Base-by-base conservation (phyloP, 2,797 vertebrate species). In the Falco biarmicus region DNA sequence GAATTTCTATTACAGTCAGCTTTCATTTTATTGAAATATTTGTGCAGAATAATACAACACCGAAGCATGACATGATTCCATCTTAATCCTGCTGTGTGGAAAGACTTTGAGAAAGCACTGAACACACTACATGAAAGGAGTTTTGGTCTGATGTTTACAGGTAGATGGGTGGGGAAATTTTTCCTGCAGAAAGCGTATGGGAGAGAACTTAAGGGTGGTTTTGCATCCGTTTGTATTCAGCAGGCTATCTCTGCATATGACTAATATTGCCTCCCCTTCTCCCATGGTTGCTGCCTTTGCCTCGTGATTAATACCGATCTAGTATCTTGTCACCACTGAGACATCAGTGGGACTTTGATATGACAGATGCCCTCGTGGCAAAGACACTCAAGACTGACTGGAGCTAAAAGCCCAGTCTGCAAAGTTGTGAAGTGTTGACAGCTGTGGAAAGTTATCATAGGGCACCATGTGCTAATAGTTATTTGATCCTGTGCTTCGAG, bases 1-100 rank as follows among this genome's bases (percentile, higher is more conserved):
- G 65, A 85, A 81, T 96, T 96, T 89, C 79, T 91, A 29, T 92
- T 87, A 85, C 59, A n/a, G 45, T 61, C 78, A 53, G 71, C 64
- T 87, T 93, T 83, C 84, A 85, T 89, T 95, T 91, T 89, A 90
- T 84, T 78, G 78, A 85, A 94, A 91, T 90, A 91, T 92, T 94
- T 91, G 39, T 63, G 51, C 39, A 60, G 79, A 80, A 78, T 83
- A 77, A 90, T 51, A 69, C 50, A 75, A 32, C 53, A 48, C 18
- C 0, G 0, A 84, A 74, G n/a, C 32, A 51, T 74, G 66, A 53
- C 74, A 50, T 12, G 45, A 65, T 80, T 85, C 75, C 74, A 45
- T 80, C 71, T 66, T 77, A 89, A 83, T 76, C 56, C 37, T 66
- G 2, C 41, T n/a, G 8, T 21, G 24, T 41, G 45, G 60, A 83